Evolutionary conservation across 2,888 invertebrate genomes (phyloP).

Genomic region (Dryobotodes eremita): DNA sequence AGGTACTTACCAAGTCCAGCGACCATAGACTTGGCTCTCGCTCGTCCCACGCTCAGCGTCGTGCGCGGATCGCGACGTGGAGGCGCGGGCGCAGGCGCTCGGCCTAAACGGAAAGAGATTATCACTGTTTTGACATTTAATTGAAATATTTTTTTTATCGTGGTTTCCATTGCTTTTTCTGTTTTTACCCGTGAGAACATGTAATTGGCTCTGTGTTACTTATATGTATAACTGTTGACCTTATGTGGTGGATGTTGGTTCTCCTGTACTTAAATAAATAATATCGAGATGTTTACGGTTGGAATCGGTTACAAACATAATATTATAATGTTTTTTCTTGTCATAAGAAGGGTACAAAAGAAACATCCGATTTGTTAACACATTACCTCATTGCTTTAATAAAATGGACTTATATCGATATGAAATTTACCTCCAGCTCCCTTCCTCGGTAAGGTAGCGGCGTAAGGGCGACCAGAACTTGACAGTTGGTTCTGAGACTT

Average conservation of each 20-base stretch:
- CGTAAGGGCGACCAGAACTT: constrained; percentile 92
- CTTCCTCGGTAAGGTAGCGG: constrained; percentile 96
- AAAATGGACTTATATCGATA: constrained; percentile 2
- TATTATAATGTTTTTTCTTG: background rate
- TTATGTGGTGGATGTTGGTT: background rate
- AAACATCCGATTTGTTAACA: constrained; percentile 13
- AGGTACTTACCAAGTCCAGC: constrained; percentile 93
- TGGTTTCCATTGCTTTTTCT: background rate
- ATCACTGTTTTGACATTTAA: background rate
- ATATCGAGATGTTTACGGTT: background rate
- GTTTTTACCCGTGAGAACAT: background rate
- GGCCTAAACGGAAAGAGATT: constrained; percentile 77
- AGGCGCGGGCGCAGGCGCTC: constrained; percentile 96
- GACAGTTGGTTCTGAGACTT: constrained; percentile 89
- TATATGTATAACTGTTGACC: background rate
- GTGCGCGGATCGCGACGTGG: constrained; percentile 98
- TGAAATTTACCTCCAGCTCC: constrained; percentile 89
- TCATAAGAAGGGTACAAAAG: background rate
- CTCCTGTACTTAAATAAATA: background rate
- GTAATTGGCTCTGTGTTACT: background rate
- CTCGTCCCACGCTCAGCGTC: constrained; percentile 97
- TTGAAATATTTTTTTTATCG: background rate
- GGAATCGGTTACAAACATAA: constrained; percentile 8
- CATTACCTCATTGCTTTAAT: background rate
- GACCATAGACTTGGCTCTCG: constrained; percentile 97